Conservation (phyloP, 2,113 vertebrate species). For the Rattus norvegicus region GRCr8 NC_086037.1:34913501-34914000, state of each 20-base stretch:
- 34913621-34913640: neutral
- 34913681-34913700: neutral
- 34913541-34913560: conserved; percentile 50
- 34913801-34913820: too few species aligned
- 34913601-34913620: neutral
- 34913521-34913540: neutral
- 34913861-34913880: too few species aligned
- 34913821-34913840: neutral
- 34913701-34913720: neutral
- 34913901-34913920: too few species aligned
- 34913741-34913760: neutral
- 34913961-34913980: neutral
- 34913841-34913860: neutral
- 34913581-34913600: conserved; percentile 8
- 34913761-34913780: neutral
- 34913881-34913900: neutral
- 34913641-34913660: neutral
- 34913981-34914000: neutral
- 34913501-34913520: neutral
- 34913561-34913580: neutral
- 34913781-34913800: neutral
- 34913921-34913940: neutral
- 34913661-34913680: neutral
- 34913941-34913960: neutral
- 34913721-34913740: neutral